Base-by-base conservation (phyloP, 2,888 invertebrate genomes). In the Platerodrilus igneus region DNA sequence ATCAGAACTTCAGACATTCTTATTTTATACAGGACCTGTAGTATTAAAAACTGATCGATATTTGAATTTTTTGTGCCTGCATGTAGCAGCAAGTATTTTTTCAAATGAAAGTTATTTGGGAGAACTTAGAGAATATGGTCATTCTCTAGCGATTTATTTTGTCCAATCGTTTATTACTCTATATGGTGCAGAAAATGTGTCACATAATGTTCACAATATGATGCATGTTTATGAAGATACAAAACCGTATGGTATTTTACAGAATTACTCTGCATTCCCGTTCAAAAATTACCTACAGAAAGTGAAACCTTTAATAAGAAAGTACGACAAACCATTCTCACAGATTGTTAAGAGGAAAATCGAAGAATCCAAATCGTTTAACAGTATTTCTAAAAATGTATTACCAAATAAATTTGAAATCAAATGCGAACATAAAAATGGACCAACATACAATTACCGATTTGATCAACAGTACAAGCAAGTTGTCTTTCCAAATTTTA, bases 11-110 rank as follows among this genome's bases (percentile, higher is more conserved):
- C 21, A 39, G 2, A 30, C 23, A 13, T 43, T 50, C 32, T 35
- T 50, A 26, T 32, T 47, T 14, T 50, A 50, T 29, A 20, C 34
- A 17, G 47, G 45, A 17, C 45, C 35, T 16, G 30, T 47, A 11
- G 38, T 37, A 13, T 23, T 42, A 26, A 34, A 29, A 22, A 17
- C 35, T 25, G 39, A 37, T 31, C 18, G 36, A 15, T 45, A 45
- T 35, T 17, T 41, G 7, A 22, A 45, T 39, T 47, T 47, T 39
- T 26, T 37, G 16, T 11, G 37, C 13, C 21, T 39, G 6, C 30
- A 43, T 31, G 45, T 37, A 21, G 42, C 37, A 3, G 38, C 35
- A 28, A 26, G 26, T 8, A 45, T 40, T 10, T 28, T 48, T 30
- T 7, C 28, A 2, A 38, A 25, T 19, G 3, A 35, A 32, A 17